Base-by-base conservation (phyloP, 1,140 invertebrate species). In the Megalopta genalis region DNA sequence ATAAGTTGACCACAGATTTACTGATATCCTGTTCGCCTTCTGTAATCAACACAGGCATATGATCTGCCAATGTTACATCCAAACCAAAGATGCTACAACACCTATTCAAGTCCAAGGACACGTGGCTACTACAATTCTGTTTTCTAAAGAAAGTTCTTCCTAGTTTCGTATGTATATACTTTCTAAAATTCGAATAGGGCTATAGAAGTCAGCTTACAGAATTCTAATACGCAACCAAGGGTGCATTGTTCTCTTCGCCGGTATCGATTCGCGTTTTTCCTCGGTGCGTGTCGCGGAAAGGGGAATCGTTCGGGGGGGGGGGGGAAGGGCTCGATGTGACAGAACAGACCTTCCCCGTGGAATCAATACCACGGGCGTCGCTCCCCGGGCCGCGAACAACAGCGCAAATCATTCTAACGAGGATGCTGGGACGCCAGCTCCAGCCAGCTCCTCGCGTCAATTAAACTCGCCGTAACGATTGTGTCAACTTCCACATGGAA, bases 291-390 rank as follows among this genome's bases (percentile, higher is more conserved):
- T 32, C 25, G 25, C n/a, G 21, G 1, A 39, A 69, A 63, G 42
- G 67, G 23, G 63, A 63, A 72, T 62, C 27, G 46, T 12, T 10
- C n/a, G 32, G 5, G 21, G 49, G 46, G 67, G 39, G 32, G 5
- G 21, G 49, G 46, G 67, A 52, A 65, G 37, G 63, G 63, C 1
- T 37, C 37, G n/a, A 25, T 66, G 64, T 7, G 59, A 62, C 75
- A 62, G 16, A 52, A 76, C 49, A 23, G 21, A 68, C 68, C 57
- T 37, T 52, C 64, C 37, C 12, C 12, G 27, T 10, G 32, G 49
- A 57, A 78, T 78, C 76, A 65, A 78, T 78, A 78, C 60, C 60
- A 64, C 63, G 60, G 60, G 68, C 76, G 76, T 78, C 64, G 60
- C 76, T 78, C 49, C 27, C 59, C 4, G 16, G 14, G n/a, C n/a